phyloP scores from a whole-genome alignment of 2,113 vertebrate genomes.

The Calyptommatus sinebrachiatus region DNA sequence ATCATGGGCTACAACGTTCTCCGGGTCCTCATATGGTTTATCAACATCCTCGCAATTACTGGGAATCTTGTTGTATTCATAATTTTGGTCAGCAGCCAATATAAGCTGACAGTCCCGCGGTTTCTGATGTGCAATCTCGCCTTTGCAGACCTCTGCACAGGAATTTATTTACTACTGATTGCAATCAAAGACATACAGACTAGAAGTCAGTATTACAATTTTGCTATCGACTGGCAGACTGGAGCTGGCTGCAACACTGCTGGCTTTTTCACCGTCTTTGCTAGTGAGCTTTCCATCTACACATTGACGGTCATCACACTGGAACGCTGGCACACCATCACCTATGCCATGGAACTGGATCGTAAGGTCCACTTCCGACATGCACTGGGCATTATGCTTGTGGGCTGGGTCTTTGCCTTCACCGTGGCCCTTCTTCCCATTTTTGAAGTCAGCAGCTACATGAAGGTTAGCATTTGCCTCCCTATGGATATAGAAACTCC shows the following conservation, averaged over 20 bases:
- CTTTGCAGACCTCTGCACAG: constrained; percentile 95
- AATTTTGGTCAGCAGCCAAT: constrained; percentile 82
- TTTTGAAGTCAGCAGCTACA: constrained; percentile 91
- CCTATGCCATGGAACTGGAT: constrained; percentile 88
- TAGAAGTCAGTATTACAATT: constrained; percentile 87
- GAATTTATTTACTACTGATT: constrained; percentile 89
- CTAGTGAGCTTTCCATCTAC: constrained; percentile 92
- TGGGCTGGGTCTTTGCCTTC: constrained; percentile 89
- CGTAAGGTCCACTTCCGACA: constrained; percentile 85
- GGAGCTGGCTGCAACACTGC: constrained; percentile 85
- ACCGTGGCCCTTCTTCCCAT: constrained; percentile 82
- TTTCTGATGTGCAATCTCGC: constrained; percentile 98
- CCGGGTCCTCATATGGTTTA: constrained; percentile 90
- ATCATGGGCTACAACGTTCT: constrained; percentile 85
- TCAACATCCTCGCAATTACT: constrained; percentile 84
- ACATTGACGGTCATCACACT: constrained; percentile 90
- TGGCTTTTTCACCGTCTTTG: constrained; percentile 93
- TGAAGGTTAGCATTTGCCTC: constrained; percentile 94
- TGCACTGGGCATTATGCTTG: constrained; percentile 80
- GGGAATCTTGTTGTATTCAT: constrained; percentile 85
- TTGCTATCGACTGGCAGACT: constrained; percentile 93
- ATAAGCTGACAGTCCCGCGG: constrained; percentile 91
- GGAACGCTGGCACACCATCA: constrained; percentile 97
- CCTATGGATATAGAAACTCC: constrained; percentile 92
- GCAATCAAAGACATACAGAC: constrained; percentile 87